A percentile compares a stretch with the other conserved stretches of the same genome.
Conservation (phyloP, 2,888 invertebrate genomes). For the Nebria salina region DNA sequence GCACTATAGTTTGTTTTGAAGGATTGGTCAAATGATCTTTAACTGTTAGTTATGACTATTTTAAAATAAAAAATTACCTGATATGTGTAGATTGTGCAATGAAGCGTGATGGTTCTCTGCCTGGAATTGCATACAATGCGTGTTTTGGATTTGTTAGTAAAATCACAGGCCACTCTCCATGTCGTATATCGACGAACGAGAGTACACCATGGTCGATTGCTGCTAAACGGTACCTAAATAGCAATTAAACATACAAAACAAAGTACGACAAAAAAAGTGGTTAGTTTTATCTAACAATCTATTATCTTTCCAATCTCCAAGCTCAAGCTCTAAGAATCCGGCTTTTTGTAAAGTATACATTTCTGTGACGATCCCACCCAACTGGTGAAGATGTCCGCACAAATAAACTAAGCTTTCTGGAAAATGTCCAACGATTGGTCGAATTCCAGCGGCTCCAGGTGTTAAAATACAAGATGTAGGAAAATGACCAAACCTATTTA, state of each 20-base stretch:
- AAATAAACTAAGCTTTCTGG: constrained; percentile 78
- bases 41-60: no score
- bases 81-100: constrained; percentile 80
- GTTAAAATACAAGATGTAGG: constrained; percentile 87
- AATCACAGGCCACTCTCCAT: constrained; percentile 82
- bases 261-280: neutral
- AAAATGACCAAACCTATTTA: constrained; percentile 84
- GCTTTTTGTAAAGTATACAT: constrained; percentile 89
- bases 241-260: neutral
- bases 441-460: constrained; percentile 64
- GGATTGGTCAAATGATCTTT: no score
- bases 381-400: constrained; percentile 89
- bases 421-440: constrained; percentile 69
- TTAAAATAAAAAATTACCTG: constrained; percentile 62
- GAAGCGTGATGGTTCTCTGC: constrained; percentile 75
- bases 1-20: no score
- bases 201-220: constrained; percentile 91
- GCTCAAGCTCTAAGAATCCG: constrained; percentile 86
- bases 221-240: constrained; percentile 75
- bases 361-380: constrained; percentile 79
- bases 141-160: constrained; percentile 93
- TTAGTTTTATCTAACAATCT: constrained; percentile 71
- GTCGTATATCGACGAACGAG: constrained; percentile 82
- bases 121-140: constrained; percentile 76
- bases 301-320: constrained; percentile 93